phyloP scores from a whole-genome alignment of 2,797 vertebrate genomes.

The Threskiornis aethiopicus region DNA sequence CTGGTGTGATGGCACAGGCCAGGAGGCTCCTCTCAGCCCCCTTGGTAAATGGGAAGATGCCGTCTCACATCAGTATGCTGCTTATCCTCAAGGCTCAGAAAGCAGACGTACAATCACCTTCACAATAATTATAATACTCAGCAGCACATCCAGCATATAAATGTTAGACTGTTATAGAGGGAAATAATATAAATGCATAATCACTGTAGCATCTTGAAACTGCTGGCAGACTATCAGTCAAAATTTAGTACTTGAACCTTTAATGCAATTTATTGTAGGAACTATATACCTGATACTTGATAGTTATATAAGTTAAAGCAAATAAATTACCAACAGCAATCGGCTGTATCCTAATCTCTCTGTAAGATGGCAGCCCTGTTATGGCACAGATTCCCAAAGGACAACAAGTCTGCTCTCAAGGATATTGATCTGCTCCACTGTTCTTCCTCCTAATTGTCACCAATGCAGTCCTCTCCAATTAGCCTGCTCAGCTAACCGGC shows the following conservation, averaged over 20 bases:
- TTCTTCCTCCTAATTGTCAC: constrained; percentile 81
- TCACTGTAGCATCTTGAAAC: neutral
- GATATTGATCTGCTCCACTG: constrained; percentile 76
- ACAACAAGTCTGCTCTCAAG: constrained; percentile 43
- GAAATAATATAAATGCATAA: neutral
- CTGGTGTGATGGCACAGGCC: neutral
- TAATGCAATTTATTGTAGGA: neutral
- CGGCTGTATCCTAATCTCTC: constrained; percentile 25
- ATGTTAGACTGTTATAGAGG: neutral
- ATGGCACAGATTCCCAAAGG: constrained; percentile 48
- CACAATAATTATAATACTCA: neutral
- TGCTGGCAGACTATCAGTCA: neutral
- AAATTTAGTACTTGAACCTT: neutral
- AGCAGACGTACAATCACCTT: neutral
- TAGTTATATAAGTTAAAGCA: neutral
- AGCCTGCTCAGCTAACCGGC: constrained; percentile 73
- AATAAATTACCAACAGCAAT: constrained; percentile 49
- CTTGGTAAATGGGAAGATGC: neutral
- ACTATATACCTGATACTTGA: neutral
- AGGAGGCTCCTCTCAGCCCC: neutral
- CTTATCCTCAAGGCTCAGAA: neutral
- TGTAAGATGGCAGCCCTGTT: constrained; percentile 39
- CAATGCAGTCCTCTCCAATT: constrained; percentile 74
- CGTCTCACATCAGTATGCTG: neutral
- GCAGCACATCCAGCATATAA: neutral